Conservation (phyloP, 2,888 invertebrate species). For the Megamerina dolium region DNA sequence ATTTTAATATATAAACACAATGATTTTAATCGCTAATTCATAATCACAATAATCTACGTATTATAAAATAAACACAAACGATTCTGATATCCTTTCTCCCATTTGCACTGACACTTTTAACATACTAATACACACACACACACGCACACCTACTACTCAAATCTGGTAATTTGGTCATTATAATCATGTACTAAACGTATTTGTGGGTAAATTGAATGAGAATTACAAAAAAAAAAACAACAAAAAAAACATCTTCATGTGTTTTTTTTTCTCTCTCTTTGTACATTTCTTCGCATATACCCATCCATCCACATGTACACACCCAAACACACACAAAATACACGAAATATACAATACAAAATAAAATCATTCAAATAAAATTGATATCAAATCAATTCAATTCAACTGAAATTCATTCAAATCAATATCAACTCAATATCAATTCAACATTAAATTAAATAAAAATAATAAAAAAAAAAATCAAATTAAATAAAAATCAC, state of each 20-base stretch:
- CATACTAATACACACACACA: conserved; percentile 9
- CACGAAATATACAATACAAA: conserved; percentile 16
- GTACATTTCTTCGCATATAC: conserved; percentile 25
- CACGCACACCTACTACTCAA: too few species aligned
- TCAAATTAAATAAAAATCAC: conserved; percentile 12
- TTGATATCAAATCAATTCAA: conserved; percentile 5
- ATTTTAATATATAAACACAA: conserved; percentile 10
- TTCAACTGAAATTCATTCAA: conserved; percentile 11
- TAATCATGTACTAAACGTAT: too few species aligned
- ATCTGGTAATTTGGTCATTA: too few species aligned
- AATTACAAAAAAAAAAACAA: conserved; percentile 8
- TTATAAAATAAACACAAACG: conserved; percentile 7
- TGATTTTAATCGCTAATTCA: not conserved
- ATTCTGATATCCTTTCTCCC: not conserved
- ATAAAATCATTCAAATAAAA: too few species aligned
- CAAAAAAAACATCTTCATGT: conserved; percentile 27
- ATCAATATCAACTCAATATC: not conserved
- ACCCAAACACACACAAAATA: conserved; percentile 18
- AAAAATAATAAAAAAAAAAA: conserved; percentile 16
- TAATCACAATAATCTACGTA: not conserved
- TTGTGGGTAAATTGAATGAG: too few species aligned
- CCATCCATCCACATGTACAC: too few species aligned
- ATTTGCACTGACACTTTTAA: not conserved
- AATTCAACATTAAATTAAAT: conserved; percentile 1
- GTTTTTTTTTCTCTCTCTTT: too few species aligned